Evolutionary conservation across 2,888 invertebrate species (phyloP).

Genomic region (Synanthedon myopaeformis): DNA sequence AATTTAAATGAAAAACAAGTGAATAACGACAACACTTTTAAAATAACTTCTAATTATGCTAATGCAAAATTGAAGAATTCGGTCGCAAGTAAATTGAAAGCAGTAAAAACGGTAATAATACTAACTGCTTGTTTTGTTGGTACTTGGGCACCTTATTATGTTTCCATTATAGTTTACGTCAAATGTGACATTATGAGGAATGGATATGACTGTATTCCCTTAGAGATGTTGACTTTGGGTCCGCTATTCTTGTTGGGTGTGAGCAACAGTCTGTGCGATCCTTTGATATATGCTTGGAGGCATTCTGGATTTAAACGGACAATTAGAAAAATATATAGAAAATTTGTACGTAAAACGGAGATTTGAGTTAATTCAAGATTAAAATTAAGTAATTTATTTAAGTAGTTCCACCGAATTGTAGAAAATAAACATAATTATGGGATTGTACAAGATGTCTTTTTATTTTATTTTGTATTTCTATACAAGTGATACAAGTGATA

Average conservation of each 20-base stretch:
- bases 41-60: slow-evolving; percentile 14
- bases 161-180: slow-evolving; percentile 62
- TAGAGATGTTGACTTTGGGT: slow-evolving; percentile 65
- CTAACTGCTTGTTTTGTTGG: slow-evolving; percentile 67
- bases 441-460: too few species aligned
- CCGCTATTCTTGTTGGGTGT: slow-evolving; percentile 70
- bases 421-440: too few species aligned
- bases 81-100: slow-evolving; percentile 65
- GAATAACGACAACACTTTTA: slow-evolving; percentile 13
- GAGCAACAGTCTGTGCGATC: slow-evolving; percentile 69
- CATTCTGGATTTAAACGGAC: slow-evolving; percentile 70
- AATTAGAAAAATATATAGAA: slow-evolving; percentile 40
- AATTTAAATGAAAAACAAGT: slow-evolving; percentile 10
- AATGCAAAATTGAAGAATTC: slow-evolving; percentile 16
- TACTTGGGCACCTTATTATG: slow-evolving; percentile 72
- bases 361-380: background rate
- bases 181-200: slow-evolving; percentile 47
- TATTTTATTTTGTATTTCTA: too few species aligned
- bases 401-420: too few species aligned
- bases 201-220: slow-evolving; percentile 49
- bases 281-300: slow-evolving; percentile 74
- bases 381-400: background rate
- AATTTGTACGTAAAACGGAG: slow-evolving; percentile 19
- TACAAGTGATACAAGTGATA: too few species aligned
- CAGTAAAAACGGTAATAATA: slow-evolving; percentile 70